Evolutionary conservation across 2,797 vertebrate genomes (phyloP).

Genomic region (Coracias cyanogaster): DNA sequence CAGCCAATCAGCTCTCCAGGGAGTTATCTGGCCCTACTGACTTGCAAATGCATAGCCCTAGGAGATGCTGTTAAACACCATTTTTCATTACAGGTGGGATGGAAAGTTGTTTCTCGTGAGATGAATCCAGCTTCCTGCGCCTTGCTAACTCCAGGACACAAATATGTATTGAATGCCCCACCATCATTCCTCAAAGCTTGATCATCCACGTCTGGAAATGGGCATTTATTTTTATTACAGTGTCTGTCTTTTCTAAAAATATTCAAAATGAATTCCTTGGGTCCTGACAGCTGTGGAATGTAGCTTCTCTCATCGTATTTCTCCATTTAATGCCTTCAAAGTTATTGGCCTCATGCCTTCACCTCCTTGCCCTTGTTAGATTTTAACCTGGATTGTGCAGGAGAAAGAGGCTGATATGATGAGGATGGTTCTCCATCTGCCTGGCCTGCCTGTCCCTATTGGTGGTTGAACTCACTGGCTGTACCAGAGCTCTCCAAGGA

Average conservation of each 20-base stretch:
- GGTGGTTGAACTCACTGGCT: not conserved
- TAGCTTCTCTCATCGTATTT: constrained; percentile 1
- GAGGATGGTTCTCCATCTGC: not conserved
- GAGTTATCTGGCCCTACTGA: not conserved
- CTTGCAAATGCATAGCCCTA: not conserved
- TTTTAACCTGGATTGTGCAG: not conserved
- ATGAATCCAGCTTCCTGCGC: not conserved
- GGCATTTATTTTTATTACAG: constrained; percentile 17
- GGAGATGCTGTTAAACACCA: not conserved
- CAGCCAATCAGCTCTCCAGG: not conserved
- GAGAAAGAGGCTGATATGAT: not conserved
- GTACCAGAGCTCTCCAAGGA: not conserved
- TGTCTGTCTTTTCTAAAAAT: constrained; percentile 24
- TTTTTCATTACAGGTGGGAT: constrained; percentile 5
- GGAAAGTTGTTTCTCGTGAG: not conserved
- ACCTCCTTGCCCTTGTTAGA: not conserved
- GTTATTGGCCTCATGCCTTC: not conserved
- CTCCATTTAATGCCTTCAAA: not conserved
- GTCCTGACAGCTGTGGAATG: constrained; percentile 7
- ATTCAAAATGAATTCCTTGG: constrained; percentile 12
- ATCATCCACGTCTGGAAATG: not conserved
- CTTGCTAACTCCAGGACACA: not conserved
- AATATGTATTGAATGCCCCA: not conserved
- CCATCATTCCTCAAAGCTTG: constrained; percentile 4
- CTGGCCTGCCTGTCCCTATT: not conserved